Percentiles rank a stretch among this genome's conserved stretches.
Conservation (phyloP, 2,797 vertebrate genomes). For the Syngnathus acus region DNA sequence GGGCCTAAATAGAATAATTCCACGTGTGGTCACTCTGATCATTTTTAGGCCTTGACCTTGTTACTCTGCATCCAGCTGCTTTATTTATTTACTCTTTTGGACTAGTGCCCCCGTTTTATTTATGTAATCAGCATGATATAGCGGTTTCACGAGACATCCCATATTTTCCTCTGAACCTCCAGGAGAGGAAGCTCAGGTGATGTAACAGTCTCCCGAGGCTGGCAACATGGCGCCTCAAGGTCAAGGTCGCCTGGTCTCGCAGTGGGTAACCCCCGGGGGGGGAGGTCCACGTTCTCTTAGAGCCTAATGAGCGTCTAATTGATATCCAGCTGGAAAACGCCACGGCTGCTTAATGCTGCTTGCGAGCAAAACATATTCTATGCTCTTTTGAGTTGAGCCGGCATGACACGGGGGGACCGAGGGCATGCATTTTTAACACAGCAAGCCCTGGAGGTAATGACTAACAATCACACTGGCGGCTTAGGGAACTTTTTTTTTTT, state of each 20-base stretch:
- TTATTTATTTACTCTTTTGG: neutral
- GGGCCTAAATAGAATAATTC: neutral
- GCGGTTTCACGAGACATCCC: too few relatives aligned
- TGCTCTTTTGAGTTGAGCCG: conserved; percentile 32
- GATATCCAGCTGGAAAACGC: conserved; percentile 60
- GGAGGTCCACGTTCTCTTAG: conserved; percentile 30
- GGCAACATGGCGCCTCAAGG: conserved; percentile 24
- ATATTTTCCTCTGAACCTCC: conserved; percentile 1
- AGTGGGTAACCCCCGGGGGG: conserved; percentile 41
- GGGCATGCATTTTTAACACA: neutral
- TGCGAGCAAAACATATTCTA: conserved; percentile 33
- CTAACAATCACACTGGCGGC: conserved; percentile 5
- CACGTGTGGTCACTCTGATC: neutral
- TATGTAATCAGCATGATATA: neutral
- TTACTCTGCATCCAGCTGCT: neutral
- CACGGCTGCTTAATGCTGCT: conserved; percentile 44
- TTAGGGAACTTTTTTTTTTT: neutral
- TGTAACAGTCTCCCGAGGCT: conserved; percentile 5
- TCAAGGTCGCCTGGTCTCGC: conserved; percentile 52
- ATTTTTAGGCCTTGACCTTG: neutral
- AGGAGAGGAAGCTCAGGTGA: conserved; percentile 10
- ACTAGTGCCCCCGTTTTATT: neutral
- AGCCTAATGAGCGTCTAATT: conserved; percentile 65
- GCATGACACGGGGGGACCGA: conserved; percentile 32
- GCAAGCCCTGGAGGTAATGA: neutral